Evolutionary conservation across 2,113 vertebrate species (phyloP).

Genomic region (Brachypodius melanocephalos): DNA sequence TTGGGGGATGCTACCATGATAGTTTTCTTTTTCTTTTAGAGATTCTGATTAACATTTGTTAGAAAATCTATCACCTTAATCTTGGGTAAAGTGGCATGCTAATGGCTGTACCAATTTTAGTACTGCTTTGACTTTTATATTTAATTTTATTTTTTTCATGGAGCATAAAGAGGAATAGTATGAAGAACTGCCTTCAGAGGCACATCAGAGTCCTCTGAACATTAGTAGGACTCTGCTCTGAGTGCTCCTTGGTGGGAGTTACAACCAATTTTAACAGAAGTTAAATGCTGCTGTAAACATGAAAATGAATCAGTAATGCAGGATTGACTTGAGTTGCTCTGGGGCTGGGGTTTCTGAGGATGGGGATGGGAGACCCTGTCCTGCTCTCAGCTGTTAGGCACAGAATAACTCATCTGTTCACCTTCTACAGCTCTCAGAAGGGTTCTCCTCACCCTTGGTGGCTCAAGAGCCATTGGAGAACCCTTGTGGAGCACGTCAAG

Average conservation of each 20-base stretch:
- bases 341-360: background rate
- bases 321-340: background rate
- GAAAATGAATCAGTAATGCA: background rate
- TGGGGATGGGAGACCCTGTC: background rate
- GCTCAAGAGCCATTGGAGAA: background rate
- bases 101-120: background rate
- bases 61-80: background rate
- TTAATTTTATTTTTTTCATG: background rate
- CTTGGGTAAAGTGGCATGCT: background rate
- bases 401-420: background rate
- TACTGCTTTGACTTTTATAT: background rate
- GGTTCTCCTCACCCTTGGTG: background rate
- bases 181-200: background rate
- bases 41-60: background rate
- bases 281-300: background rate
- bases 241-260: background rate
- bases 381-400: background rate
- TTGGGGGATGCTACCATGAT: background rate
- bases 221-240: background rate
- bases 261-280: background rate
- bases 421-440: background rate
- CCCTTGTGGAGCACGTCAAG: fast-evolving
- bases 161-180: background rate
- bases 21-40: background rate
- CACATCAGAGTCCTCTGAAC: background rate